Base-by-base conservation (phyloP, 2,113 vertebrate genomes). In the Ochotona curzoniae region DNA sequence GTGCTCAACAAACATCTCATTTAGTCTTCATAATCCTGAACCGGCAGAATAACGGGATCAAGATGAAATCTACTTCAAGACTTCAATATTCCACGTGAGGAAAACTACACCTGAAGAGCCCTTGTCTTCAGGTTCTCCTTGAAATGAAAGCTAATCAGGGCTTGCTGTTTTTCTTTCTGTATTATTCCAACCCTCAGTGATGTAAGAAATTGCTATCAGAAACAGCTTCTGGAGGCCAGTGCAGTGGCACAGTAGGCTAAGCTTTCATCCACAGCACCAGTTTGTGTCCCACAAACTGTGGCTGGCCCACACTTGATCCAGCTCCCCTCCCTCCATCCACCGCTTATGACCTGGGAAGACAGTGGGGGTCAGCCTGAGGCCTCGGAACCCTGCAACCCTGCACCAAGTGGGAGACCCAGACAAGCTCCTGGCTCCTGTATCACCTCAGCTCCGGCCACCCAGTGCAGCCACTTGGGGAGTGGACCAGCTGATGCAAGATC, bases 81-180 rank as follows among this genome's bases (percentile, higher is more conserved):
- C 44, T 44, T 91, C 85, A 87, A 21, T 7, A 80, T 9, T 78
- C 74, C 86, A 84, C 51, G 61, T 66, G 57, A 4, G 78, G 73
- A 90, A 89, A 94, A 91, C 0, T 38, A 90, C 49, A 93, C 38
- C 54, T 91, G 84, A 61, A 73, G 13, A 71, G 28, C 84, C 91
- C 70, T 49, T 61, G 66, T 92, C 51, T 87, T 1, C 35, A 91
- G 73, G 64, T 88, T 93, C 74, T 83, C 12, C 66, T 92, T 89
- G 92, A 66, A 63, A 73, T 86, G 79, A 89, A 25, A 95, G 87
- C 35, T 57, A 85, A 91, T 87, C 17, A 28, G 32, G 93, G 93
- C 20, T 83, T 86, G 30, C 89, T 78, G 69, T 51, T 95, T 44
- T 96, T 89, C 47, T 57, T 83, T 86, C 78, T 96, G 35, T 73